Percentiles rank a stretch among this genome's conserved stretches.
Conservation (phyloP, 2,797 vertebrate species). For the Gambelia wislizenii region DNA sequence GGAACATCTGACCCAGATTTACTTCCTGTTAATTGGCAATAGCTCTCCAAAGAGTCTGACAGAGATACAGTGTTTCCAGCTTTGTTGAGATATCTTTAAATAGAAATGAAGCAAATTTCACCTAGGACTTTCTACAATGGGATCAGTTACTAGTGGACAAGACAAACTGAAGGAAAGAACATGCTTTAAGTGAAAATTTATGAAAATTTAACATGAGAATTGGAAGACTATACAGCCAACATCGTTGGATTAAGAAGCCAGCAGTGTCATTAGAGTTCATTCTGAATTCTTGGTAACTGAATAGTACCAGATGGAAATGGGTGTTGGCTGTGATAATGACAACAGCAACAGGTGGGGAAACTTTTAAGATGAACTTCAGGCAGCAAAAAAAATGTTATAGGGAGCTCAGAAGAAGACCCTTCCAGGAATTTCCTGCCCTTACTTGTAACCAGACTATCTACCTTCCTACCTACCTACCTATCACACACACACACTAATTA, state of each 20-base stretch:
- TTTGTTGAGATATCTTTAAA: background rate
- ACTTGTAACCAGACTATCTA: slow-evolving; percentile 70
- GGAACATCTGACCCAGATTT: background rate
- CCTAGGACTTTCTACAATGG: background rate
- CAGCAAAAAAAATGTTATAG: slow-evolving; percentile 48
- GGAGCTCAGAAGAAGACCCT: slow-evolving; percentile 61
- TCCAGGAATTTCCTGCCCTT: slow-evolving; percentile 61
- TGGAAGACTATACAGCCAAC: slow-evolving; percentile 14
- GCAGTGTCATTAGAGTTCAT: background rate
- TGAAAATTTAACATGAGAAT: background rate
- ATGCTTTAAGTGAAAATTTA: background rate
- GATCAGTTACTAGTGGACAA: background rate
- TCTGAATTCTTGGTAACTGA: slow-evolving; percentile 27
- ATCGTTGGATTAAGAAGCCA: slow-evolving; percentile 34
- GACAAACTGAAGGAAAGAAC: background rate
- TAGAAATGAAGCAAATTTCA: background rate
- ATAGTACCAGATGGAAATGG: slow-evolving; percentile 31
- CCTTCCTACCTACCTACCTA: no score
- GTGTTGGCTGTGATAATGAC: slow-evolving; percentile 32
- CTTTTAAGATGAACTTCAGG: slow-evolving; percentile 24
- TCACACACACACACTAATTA: background rate
- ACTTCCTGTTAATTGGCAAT: background rate
- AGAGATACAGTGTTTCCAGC: background rate
- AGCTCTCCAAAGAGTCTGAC: background rate
- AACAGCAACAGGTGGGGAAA: rapidly evolving